Percentiles rank a stretch among this genome's conserved stretches.
These are phyloP conservation scores for Tetranychus urticae DNA, from an alignment of 1,140 invertebrate species.

Conservation along the genomic window DNA sequence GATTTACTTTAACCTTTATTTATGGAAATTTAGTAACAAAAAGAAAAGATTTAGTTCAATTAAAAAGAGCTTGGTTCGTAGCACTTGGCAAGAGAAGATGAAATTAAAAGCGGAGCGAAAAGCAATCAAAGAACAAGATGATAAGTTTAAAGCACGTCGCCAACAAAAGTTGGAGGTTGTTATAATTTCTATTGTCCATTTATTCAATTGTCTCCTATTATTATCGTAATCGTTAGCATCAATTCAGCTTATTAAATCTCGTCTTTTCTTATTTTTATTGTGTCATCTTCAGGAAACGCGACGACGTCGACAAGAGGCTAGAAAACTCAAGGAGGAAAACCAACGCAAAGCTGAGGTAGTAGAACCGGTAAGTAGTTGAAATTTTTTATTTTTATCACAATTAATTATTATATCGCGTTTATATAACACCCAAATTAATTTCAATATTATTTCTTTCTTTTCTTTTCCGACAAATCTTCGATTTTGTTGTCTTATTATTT, in stretches of 20 bases:
- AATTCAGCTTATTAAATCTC: no score
- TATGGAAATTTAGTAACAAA: no score
- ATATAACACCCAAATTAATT: no score
- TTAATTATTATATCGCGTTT: no score
- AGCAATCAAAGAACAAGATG: background rate
- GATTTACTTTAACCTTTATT: no score
- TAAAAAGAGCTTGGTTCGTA: background rate
- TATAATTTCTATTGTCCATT: background rate
- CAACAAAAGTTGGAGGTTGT: background rate
- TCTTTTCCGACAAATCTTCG: no score
- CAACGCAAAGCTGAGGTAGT: conserved; percentile 5
- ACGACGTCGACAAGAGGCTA: background rate
- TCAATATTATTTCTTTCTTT: no score
- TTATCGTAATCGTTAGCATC: no score
- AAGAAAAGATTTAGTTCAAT: no score
- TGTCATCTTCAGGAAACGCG: background rate
- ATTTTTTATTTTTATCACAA: no score
- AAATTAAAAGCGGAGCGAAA: conserved; percentile 1
- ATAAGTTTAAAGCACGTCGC: background rate
- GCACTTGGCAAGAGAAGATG: conserved; percentile 6
- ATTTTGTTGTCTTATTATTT: no score
- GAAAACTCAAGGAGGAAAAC: conserved; percentile 2
- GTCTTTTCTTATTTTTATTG: no score
- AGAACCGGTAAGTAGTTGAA: background rate
- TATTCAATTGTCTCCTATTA: background rate